A percentile compares a stretch with the other conserved stretches of the same genome.
Conservation (phyloP, 1,140 invertebrate species). For the Aleiodes sp. region DNA sequence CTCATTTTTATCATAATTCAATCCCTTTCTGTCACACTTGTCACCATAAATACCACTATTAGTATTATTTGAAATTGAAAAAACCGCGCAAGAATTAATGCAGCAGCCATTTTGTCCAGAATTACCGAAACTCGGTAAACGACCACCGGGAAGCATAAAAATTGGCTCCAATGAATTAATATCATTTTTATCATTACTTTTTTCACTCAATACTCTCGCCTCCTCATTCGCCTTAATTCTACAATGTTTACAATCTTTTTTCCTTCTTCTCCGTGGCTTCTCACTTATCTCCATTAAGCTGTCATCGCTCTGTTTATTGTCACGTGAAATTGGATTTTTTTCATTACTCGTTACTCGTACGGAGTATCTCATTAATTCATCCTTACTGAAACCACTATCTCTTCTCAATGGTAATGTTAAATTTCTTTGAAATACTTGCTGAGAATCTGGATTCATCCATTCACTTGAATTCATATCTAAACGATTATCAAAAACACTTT, state of each 20-base stretch:
- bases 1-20: constrained; percentile 48
- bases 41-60: constrained; percentile 17
- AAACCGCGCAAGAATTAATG: neutral
- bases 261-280: constrained; percentile 47
- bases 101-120: neutral
- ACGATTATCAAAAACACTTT: constrained; percentile 26
- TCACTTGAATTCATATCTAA: neutral
- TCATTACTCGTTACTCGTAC: constrained; percentile 52
- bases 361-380: constrained; percentile 44
- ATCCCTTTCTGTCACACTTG: constrained; percentile 29
- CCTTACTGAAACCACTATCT: constrained; percentile 38
- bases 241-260: constrained; percentile 62
- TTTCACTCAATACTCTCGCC: neutral
- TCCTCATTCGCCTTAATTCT: constrained; percentile 43
- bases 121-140: constrained; percentile 36
- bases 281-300: neutral
- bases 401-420: constrained; percentile 51
- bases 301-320: constrained; percentile 1
- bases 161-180: constrained; percentile 35
- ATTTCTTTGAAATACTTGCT: constrained; percentile 45
- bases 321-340: constrained; percentile 25
- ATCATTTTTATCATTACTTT: neutral
- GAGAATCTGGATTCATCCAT: neutral
- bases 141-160: constrained; percentile 37
- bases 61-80: neutral